Base-by-base conservation (phyloP, 2,797 vertebrate species). In the Chloroceryle amazona region DNA sequence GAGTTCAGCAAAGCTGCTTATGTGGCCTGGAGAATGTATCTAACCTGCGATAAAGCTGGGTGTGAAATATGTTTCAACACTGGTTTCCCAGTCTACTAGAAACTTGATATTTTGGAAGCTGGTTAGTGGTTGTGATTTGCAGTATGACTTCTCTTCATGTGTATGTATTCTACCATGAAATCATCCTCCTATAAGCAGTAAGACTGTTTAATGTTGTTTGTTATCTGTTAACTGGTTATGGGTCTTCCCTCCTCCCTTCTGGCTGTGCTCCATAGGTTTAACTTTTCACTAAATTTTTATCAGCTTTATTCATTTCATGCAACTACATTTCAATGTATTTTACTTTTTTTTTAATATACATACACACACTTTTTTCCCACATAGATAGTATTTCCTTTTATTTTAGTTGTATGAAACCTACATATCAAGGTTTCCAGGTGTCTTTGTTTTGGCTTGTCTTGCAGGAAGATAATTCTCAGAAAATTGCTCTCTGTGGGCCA, bases 111-210 rank as follows among this genome's bases (percentile, higher is more conserved):
- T 79, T 62, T 39, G 22, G 3, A 26, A 39, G 33, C 25, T 63
- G 3, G 5, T 29, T 58, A 63, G n/a, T 15, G 29, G 29, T 7
- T 74, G 33, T 52, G 37, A 52, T 42, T 44, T 54, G 16, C 31
- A n/a, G 14, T 52, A 41, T 46, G 37, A 11, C 8, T 22, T 73
- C 5, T 5, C 21, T 55, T 51, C 2, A 3, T 10, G 18, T 29
- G 20, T 21, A 14, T 35, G 13, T 54, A 4, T 58, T 63, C 22
- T 41, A 4, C 57, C 2, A 3, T 42, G 20, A 68, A 35, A 52
- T 16, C 0, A 0, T 39, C 23, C 9, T 55, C 28, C 35, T 66
- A 1, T 19, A 16, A 37, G 11, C 5, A 26, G 28, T 9, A 41
- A 39, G 18, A 26, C 6, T 10, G 25, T 37, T 25, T 49, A 5